Evolutionary conservation across 2,888 invertebrate genomes (phyloP).

Genomic region (Nomada fabriciana): DNA sequence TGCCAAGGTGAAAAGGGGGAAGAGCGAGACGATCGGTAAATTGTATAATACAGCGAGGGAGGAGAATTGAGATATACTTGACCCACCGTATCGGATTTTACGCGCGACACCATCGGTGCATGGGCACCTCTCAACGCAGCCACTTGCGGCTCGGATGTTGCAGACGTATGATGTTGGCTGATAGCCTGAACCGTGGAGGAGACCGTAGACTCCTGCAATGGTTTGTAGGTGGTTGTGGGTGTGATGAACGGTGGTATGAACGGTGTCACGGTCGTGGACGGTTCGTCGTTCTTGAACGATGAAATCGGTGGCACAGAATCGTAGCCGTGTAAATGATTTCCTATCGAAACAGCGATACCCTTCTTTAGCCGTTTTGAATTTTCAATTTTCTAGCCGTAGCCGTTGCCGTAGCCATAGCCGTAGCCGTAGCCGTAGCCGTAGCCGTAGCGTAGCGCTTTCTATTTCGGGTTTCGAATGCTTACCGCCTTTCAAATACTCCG

Average conservation of each 20-base stretch:
- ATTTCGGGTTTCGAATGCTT: slow-evolving; percentile 10
- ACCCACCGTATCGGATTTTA: slow-evolving; percentile 59
- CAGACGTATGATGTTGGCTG: slow-evolving; percentile 46
- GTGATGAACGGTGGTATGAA: slow-evolving; percentile 55
- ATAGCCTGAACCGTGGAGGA: slow-evolving; percentile 33
- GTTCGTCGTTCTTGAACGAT: slow-evolving; percentile 49
- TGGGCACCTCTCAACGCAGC: slow-evolving; percentile 3
- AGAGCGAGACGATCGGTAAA: neutral
- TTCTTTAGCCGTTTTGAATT: neutral
- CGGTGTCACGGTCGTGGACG: slow-evolving; percentile 51
- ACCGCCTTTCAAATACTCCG: slow-evolving; percentile 76
- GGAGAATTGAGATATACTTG: neutral
- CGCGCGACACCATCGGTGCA: slow-evolving; percentile 35
- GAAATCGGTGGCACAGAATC: slow-evolving; percentile 61
- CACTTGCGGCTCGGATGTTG: slow-evolving; percentile 47
- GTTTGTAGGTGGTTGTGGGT: slow-evolving; percentile 40
- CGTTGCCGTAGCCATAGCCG: too few species aligned
- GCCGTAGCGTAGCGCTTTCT: too few species aligned
- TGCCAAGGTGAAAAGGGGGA: too few species aligned
- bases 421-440: too few species aligned
- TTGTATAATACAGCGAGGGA: neutral
- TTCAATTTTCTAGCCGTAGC: too few species aligned
- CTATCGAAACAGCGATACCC: slow-evolving; percentile 44
- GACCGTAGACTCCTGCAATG: slow-evolving; percentile 40
- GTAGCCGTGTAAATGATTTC: slow-evolving; percentile 71